Conservation (phyloP, 2,113 vertebrate species). For the Microtus richardsoni region DNA sequence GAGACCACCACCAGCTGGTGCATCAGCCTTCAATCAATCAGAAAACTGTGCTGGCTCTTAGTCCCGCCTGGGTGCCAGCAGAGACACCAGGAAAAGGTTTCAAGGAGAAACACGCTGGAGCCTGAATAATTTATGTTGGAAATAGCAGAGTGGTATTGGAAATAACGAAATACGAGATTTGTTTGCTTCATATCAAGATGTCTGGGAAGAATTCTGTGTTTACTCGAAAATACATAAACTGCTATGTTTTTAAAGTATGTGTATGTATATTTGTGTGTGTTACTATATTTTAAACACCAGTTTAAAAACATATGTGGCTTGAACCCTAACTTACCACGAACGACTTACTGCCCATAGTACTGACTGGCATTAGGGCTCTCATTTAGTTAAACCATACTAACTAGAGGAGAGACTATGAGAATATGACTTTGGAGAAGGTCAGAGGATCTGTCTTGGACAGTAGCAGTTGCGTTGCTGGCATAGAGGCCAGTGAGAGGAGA, state of each 20-base stretch:
- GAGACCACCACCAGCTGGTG: background rate
- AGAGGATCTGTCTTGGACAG: background rate
- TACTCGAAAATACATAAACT: background rate
- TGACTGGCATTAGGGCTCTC: background rate
- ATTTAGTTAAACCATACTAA: background rate
- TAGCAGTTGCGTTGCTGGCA: accelerated
- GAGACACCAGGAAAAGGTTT: background rate
- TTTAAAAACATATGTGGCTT: background rate
- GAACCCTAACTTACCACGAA: background rate
- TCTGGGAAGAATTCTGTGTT: background rate
- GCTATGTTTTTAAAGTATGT: background rate
- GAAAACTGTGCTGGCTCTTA: background rate
- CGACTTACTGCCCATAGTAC: background rate
- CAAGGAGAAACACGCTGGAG: background rate
- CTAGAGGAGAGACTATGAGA: background rate
- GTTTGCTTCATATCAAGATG: background rate
- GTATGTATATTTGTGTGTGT: background rate
- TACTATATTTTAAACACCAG: background rate
- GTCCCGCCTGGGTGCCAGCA: background rate
- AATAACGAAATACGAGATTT: conserved; percentile 16
- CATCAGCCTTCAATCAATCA: background rate
- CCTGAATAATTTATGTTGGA: conserved; percentile 26
- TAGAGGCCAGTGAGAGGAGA: accelerated
- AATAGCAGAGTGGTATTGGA: conserved; percentile 28
- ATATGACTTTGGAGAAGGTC: background rate